Evolutionary conservation across 2,113 vertebrate species (phyloP).

Genomic region (Piaya cayana): DNA sequence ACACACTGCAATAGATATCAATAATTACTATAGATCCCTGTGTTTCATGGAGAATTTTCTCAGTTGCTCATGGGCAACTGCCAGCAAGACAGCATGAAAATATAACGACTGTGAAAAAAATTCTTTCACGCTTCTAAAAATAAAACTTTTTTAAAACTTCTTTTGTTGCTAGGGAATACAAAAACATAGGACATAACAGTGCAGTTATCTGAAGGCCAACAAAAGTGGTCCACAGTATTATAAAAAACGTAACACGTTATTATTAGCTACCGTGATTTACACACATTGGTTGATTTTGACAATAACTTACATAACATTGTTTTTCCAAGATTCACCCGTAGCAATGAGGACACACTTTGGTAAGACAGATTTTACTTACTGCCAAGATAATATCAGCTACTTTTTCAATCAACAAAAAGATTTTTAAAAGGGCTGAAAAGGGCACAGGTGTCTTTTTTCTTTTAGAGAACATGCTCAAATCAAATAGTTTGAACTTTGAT

Average conservation of each 20-base stretch:
- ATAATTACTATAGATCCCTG: not conserved
- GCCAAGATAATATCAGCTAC: not conserved
- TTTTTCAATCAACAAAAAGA: not conserved
- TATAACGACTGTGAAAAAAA: not conserved
- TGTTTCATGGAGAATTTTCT: not conserved
- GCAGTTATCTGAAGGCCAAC: not conserved
- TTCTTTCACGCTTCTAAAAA: slow-evolving; percentile 24
- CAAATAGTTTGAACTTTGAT: not conserved
- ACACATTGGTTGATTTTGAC: not conserved
- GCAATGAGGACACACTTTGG: not conserved
- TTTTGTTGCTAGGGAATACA: not conserved
- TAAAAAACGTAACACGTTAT: not conserved
- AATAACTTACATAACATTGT: not conserved
- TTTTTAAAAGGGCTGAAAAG: not conserved
- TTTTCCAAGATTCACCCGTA: not conserved
- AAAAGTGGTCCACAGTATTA: not conserved
- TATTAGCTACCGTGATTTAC: not conserved
- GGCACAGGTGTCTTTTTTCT: not conserved
- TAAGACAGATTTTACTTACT: not conserved
- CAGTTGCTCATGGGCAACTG: not conserved
- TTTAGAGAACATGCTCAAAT: not conserved
- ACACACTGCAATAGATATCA: not conserved
- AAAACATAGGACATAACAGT: slow-evolving; percentile 28
- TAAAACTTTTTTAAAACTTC: slow-evolving; percentile 4
- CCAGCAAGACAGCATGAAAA: not conserved